A percentile compares a stretch with the other conserved stretches of the same genome.
Evolutionary conservation across 2,113 vertebrate species (phyloP).

Genomic region (Morone chrysops): DNA sequence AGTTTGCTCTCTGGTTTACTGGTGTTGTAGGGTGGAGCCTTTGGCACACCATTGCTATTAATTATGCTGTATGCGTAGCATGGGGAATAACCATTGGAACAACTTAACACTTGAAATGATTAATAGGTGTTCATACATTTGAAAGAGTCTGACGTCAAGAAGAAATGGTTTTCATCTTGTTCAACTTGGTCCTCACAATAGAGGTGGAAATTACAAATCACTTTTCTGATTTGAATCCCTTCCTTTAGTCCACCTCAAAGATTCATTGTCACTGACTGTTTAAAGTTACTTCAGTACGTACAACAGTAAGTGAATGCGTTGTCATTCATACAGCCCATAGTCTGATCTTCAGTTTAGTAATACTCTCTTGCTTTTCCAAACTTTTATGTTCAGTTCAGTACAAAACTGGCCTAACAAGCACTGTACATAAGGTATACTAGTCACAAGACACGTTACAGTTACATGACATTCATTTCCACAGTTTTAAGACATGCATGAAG

Average conservation of each 20-base stretch:
- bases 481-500: neutral
- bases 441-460: neutral
- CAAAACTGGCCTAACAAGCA: neutral
- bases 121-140: neutral
- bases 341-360: neutral
- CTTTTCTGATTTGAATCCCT: neutral
- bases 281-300: no score
- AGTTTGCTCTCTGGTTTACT: conserved; percentile 18
- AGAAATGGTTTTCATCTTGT: neutral
- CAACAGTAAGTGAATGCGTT: neutral
- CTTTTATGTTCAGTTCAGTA: neutral
- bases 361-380: neutral
- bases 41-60: neutral
- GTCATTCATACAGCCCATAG: neutral
- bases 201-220: neutral
- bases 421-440: neutral
- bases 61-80: conserved; percentile 18
- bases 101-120: conserved; percentile 14
- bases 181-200: neutral
- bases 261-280: neutral
- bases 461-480: neutral
- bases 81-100: neutral
- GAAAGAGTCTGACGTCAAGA: neutral
- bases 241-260: neutral
- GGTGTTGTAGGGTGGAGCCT: conserved; percentile 23